Base-by-base conservation (phyloP, 2,797 vertebrate species). In the Perdix hodgsoniae region DNA sequence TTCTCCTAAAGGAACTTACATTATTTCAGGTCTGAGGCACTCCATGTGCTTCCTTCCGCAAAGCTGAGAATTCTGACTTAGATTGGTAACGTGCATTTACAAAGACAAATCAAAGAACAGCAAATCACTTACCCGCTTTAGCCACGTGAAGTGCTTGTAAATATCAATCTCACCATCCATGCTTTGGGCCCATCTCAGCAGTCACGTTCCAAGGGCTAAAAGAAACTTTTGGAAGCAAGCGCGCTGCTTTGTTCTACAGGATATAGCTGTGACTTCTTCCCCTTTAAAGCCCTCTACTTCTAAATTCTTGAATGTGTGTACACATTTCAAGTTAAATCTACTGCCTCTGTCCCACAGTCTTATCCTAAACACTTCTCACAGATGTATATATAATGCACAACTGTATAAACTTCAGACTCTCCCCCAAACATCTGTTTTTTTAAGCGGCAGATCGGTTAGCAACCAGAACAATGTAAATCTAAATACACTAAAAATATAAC, bases 111-210 rank as follows among this genome's bases (percentile, higher is more conserved):
- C 83, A 97, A 96, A 96, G 81, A 77, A 64, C 54, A 81, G 73
- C 88, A 79, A 73, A 88, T 81, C 77, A 98, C 99, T 99, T 98
- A 99, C 99, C 99, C 99, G 99, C 96, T 98, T 98, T 71, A 99
- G 98, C 99, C 99, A 99, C 77, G 98, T 96, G 97, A 99, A 99
- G 97, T 99, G 99, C 98, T 98, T 99, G 98, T 99, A 98, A 98
- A 99, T 98, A 98, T 99, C 99, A 98, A 99, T 98, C 95, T 99
- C 98, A 97, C 98, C 98, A 98, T 99, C 99, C 99, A 99, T 99
- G 96, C 97, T 99, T 98, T 96, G 98, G 96, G 98, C 98, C 99
- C 99, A 99, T 99, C 96, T 98, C 98, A 97, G 97, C 97, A 98
- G 97, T 97, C 97, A 95, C 96, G 97, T 88, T 96, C 92, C 97